These are phyloP conservation scores for Actenoides hombroni DNA, from an alignment of 2,113 vertebrate species.

Conservation along the genomic window DNA sequence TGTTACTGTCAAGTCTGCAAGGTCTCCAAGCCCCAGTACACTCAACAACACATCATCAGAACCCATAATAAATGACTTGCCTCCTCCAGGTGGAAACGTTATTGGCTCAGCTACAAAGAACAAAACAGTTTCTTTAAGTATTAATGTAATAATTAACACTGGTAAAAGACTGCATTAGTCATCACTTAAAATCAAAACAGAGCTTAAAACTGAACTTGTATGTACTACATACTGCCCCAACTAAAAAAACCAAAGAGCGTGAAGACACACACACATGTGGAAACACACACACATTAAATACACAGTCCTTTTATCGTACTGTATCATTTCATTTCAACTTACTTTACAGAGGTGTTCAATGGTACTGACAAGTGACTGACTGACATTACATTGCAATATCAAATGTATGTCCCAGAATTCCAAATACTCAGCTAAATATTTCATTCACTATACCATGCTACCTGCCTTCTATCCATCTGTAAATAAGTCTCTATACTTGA, in stretches of 20 bases:
- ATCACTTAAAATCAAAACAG: slow-evolving; percentile 18
- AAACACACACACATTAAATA: slow-evolving; percentile 41
- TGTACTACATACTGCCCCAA: not conserved
- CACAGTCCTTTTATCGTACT: not conserved
- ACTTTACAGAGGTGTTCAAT: not conserved
- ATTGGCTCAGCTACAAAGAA: slow-evolving; percentile 91
- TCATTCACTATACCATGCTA: not conserved
- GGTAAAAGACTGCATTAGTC: slow-evolving; percentile 28
- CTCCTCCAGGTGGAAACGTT: slow-evolving; percentile 89
- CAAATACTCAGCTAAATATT: not conserved
- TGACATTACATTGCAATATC: not conserved
- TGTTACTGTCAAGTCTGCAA: slow-evolving; percentile 97
- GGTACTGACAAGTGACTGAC: not conserved
- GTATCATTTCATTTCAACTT: not conserved
- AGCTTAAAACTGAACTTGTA: not conserved
- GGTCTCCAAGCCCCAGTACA: slow-evolving; percentile 95
- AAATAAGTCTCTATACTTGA: not conserved
- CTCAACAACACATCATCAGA: slow-evolving; percentile 95
- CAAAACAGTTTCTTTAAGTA: slow-evolving; percentile 75
- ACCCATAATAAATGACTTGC: slow-evolving; percentile 97
- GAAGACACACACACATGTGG: slow-evolving; percentile 4
- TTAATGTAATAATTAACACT: slow-evolving; percentile 56
- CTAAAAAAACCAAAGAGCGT: not conserved
- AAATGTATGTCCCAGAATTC: not conserved
- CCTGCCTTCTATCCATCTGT: not conserved